A percentile compares a stretch with the other conserved stretches of the same genome.
These are phyloP conservation scores for Megaceryle maxima DNA, from an alignment of 2,113 vertebrate genomes.

Conservation along the genomic window DNA sequence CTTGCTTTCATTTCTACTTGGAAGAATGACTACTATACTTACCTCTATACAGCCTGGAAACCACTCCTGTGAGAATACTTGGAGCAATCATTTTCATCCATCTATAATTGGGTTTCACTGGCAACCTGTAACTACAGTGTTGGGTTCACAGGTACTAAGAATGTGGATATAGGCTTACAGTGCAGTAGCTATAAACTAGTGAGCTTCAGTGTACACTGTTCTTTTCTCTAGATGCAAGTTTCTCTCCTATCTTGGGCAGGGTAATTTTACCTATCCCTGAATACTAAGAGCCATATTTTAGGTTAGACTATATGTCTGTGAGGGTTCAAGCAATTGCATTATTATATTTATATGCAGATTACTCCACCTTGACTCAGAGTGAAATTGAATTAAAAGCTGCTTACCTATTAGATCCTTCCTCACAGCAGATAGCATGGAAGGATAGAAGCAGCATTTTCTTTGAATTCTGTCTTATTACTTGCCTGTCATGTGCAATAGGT, in stretches of 20 bases:
- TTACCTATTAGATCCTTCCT: neutral
- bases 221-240: neutral
- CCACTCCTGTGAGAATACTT: neutral
- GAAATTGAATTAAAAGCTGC: conserved; percentile 33
- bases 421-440: neutral
- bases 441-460: neutral
- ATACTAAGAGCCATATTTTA: neutral
- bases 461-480: neutral
- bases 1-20: neutral
- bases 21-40: neutral
- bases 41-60: neutral
- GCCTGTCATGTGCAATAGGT: neutral
- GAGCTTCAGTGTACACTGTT: neutral
- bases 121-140: neutral
- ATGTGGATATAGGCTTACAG: neutral
- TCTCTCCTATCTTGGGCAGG: neutral
- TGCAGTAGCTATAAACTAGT: neutral
- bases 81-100: neutral
- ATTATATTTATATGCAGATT: neutral
- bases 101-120: neutral
- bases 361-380: neutral
- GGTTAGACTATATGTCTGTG: neutral
- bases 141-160: neutral
- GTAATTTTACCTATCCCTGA: neutral
- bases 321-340: neutral